Conservation (phyloP, 2,113 vertebrate genomes). For the Calidris pugnax region DNA sequence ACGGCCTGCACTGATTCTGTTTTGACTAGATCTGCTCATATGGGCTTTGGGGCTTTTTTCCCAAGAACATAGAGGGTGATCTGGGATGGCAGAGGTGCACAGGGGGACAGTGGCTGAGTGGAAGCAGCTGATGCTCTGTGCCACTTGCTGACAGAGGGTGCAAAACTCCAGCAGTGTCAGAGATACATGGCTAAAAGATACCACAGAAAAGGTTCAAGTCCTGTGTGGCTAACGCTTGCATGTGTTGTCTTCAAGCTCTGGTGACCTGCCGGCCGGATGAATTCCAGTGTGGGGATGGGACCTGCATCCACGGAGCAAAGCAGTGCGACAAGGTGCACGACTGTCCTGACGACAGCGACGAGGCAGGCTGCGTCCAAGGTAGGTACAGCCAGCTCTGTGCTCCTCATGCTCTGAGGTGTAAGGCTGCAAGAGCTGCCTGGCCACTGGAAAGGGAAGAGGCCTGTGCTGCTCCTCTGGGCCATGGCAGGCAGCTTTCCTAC, state of each 20-base stretch:
- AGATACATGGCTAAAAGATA: background rate
- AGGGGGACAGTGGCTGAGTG: background rate
- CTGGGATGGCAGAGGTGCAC: background rate
- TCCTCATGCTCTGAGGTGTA: rapidly evolving
- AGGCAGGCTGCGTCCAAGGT: constrained; percentile 91
- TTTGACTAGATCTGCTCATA: background rate
- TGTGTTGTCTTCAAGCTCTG: constrained; percentile 74
- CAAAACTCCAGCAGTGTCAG: background rate
- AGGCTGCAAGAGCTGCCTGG: background rate
- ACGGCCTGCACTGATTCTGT: background rate
- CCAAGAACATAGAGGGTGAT: background rate
- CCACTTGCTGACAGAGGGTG: background rate
- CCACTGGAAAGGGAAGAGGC: background rate
- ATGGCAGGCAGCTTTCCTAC: background rate
- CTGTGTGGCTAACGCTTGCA: background rate
- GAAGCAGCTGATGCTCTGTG: background rate
- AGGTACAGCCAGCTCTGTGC: background rate
- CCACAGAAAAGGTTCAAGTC: background rate
- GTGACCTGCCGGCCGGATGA: constrained; percentile 90
- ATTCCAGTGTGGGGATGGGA: constrained; percentile 92
- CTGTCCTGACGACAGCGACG: constrained; percentile 91
- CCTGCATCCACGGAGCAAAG: constrained; percentile 88
- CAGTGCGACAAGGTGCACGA: constrained; percentile 90
- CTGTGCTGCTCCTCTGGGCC: background rate
- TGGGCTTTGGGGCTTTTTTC: background rate